Evolutionary conservation across 2,888 invertebrate genomes (phyloP).

Genomic region (Graphium colonna): DNA sequence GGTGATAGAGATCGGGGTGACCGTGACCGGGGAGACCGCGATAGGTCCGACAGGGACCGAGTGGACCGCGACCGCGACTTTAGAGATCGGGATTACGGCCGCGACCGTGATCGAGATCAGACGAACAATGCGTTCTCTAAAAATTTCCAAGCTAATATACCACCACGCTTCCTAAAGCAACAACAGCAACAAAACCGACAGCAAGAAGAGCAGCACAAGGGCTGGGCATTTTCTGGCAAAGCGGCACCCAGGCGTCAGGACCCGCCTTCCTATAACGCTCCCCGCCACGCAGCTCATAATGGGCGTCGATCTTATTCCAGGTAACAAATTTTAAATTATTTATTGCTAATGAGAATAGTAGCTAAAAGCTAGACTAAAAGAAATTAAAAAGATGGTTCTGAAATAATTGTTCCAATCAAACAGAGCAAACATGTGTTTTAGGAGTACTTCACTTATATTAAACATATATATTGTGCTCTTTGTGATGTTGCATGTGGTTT

Average conservation of each 20-base stretch:
- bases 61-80: constrained; percentile 42
- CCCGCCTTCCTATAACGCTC: constrained; percentile 61
- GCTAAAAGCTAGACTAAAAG: too few relatives aligned
- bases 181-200: constrained; percentile 85
- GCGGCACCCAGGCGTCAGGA: constrained; percentile 62
- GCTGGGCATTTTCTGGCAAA: constrained; percentile 66
- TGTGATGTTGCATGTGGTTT: too few relatives aligned
- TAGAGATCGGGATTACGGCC: constrained; percentile 56
- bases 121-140: constrained; percentile 84
- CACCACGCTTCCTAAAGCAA: constrained; percentile 91
- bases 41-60: constrained; percentile 40
- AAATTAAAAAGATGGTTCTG: too few relatives aligned
- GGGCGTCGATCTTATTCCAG: constrained; percentile 71
- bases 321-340: too few relatives aligned
- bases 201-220: constrained; percentile 67
- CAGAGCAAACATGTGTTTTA: too few relatives aligned
- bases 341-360: too few relatives aligned
- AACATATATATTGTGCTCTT: too few relatives aligned
- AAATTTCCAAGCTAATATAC: constrained; percentile 90
- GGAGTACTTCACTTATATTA: too few relatives aligned
- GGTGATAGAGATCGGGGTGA: constrained; percentile 42
- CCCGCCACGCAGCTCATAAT: constrained; percentile 62
- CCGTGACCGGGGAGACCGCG: constrained; percentile 41
- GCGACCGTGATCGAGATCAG: constrained; percentile 73
- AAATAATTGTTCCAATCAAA: too few relatives aligned